A percentile compares a stretch with the other conserved stretches of the same genome.
phyloP scores from a whole-genome alignment of 2,113 vertebrate species.

The Anarhynchus alexandrinus region DNA sequence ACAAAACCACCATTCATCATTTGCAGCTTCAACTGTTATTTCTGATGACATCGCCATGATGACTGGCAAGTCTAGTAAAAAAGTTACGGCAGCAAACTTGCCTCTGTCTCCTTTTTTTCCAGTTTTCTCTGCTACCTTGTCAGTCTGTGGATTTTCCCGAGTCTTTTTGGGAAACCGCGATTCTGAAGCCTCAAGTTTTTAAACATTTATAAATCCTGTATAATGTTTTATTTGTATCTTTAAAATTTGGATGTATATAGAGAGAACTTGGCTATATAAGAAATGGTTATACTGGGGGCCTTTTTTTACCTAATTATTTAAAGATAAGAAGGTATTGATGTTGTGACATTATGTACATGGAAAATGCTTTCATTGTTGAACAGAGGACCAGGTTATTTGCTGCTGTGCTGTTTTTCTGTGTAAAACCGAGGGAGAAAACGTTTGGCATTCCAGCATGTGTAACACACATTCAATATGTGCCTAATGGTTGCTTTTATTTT shows the following conservation, averaged over 20 bases:
- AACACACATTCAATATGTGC: conserved; percentile 60
- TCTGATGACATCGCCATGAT: conserved; percentile 35
- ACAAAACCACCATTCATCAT: conserved; percentile 46
- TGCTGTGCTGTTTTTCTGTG: conserved; percentile 73
- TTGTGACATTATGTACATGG: conserved; percentile 73
- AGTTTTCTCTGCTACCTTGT: conserved; percentile 58
- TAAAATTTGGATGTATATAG: conserved; percentile 78
- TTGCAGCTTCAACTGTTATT: conserved; percentile 57
- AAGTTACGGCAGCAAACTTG: conserved; percentile 67
- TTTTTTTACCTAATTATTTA: conserved; percentile 79
- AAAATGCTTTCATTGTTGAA: conserved; percentile 67
- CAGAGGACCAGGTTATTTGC: conserved; percentile 65
- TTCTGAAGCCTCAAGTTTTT: conserved; percentile 81
- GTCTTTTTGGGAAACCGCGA: conserved; percentile 54
- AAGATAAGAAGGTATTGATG: conserved; percentile 69
- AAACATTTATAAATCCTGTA: conserved; percentile 81
- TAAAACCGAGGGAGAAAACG: conserved; percentile 63
- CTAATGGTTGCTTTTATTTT: conserved; percentile 52
- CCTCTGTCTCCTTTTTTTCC: conserved; percentile 70
- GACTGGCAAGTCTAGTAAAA: conserved; percentile 74
- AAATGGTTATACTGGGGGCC: conserved; percentile 72
- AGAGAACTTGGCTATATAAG: conserved; percentile 73
- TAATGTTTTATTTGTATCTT: conserved; percentile 81
- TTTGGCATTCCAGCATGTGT: conserved; percentile 60
- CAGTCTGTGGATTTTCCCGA: conserved; percentile 58